phyloP scores from a whole-genome alignment of 2,888 invertebrate genomes.

The Gasteruption jaculator region DNA sequence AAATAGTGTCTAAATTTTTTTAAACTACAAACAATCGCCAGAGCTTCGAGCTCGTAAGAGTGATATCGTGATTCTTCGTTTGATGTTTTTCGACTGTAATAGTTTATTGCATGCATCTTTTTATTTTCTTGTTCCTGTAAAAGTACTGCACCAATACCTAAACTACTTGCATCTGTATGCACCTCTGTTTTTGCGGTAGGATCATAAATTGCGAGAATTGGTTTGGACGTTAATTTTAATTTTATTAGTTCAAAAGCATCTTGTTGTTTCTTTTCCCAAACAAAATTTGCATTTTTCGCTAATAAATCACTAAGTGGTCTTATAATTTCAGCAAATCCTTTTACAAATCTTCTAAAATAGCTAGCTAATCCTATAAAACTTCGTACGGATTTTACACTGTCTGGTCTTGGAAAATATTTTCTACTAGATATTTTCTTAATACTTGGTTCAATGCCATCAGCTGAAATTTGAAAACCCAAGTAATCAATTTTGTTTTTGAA shows the following conservation, averaged over 20 bases:
- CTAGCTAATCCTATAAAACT: constrained; percentile 15
- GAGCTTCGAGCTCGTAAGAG: constrained; percentile 21
- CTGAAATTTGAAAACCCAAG: constrained; percentile 32
- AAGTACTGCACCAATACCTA: constrained; percentile 9
- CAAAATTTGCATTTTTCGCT: not conserved
- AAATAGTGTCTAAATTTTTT: constrained; percentile 20
- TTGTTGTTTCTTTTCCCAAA: constrained; percentile 6
- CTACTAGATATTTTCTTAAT: constrained; percentile 18
- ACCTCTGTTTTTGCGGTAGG: not conserved
- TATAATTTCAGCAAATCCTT: not conserved
- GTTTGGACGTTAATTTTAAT: not conserved
- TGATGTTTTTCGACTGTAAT: constrained; percentile 7
- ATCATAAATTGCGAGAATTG: constrained; percentile 6
- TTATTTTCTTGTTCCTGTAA: constrained; percentile 3
- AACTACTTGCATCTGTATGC: constrained; percentile 15
- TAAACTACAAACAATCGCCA: constrained; percentile 17
- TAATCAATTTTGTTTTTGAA: constrained; percentile 26
- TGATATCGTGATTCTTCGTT: constrained; percentile 10
- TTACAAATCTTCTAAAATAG: constrained; percentile 16
- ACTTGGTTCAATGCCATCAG: constrained; percentile 24
- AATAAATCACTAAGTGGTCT: not conserved
- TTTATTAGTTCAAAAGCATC: not conserved
- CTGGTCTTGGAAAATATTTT: constrained; percentile 15
- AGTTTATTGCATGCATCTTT: not conserved
- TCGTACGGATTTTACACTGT: constrained; percentile 3